phyloP scores from a whole-genome alignment of 2,797 vertebrate species.

The Xiphorhynchus erythropygius region DNA sequence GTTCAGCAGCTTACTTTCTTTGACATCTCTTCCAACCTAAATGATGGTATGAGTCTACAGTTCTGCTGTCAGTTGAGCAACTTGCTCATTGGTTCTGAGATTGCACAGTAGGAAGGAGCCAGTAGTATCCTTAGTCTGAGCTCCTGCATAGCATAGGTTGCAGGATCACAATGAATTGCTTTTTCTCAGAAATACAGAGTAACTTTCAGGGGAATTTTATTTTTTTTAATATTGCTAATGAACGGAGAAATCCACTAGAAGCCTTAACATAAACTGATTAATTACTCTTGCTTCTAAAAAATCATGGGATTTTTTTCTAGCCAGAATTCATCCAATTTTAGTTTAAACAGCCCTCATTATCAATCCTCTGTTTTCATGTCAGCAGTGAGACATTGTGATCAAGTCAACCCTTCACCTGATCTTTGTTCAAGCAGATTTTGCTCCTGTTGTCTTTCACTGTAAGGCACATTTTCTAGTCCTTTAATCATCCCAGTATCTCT shows the following conservation, averaged over 20 bases:
- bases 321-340: background rate
- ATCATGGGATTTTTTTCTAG: fast-evolving
- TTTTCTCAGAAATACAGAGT: background rate
- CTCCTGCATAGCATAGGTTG: background rate
- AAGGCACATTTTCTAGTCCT: background rate
- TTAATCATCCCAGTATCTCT: background rate
- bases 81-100: background rate
- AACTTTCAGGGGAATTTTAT: background rate
- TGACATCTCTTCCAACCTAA: background rate
- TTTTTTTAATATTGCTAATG: background rate
- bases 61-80: background rate
- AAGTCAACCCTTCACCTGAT: background rate
- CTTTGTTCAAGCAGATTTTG: background rate
- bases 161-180: background rate
- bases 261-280: background rate
- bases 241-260: background rate
- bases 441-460: background rate
- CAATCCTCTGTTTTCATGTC: background rate
- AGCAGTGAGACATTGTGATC: background rate
- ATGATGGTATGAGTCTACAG: background rate
- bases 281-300: slow-evolving; percentile 7
- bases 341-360: background rate
- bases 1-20: background rate
- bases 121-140: background rate
- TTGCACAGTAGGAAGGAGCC: background rate